These are phyloP conservation scores for Tridacna gigas DNA, from an alignment of 2,888 invertebrate genomes.

Conservation along the genomic window DNA sequence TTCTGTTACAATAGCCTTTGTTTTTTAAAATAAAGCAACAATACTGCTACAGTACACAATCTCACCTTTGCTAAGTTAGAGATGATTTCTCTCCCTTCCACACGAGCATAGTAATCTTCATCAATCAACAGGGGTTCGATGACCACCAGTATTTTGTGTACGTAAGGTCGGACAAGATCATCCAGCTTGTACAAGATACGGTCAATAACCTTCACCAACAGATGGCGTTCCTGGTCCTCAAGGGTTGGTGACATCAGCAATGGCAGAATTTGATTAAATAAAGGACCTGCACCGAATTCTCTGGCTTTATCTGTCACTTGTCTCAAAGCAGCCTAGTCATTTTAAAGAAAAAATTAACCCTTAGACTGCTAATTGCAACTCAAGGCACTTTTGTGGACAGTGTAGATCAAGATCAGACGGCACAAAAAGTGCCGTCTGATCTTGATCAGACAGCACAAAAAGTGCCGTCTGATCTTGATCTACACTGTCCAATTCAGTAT, in stretches of 20 bases:
- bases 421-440: too few species aligned
- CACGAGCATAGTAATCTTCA: constrained; percentile 99
- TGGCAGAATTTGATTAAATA: constrained; percentile 99
- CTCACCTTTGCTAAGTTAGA: constrained; percentile 96
- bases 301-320: constrained; percentile 99
- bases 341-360: too few species aligned
- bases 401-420: too few species aligned
- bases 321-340: constrained; percentile 90
- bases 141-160: constrained; percentile 99
- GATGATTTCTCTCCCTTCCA: constrained; percentile 99
- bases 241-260: constrained; percentile 99
- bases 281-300: constrained; percentile 98
- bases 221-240: constrained; percentile 99
- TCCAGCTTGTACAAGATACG: constrained; percentile 99
- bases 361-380: too few species aligned
- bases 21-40: too few species aligned
- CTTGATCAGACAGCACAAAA: too few species aligned
- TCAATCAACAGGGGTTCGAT: constrained; percentile 99
- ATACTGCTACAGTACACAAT: background rate
- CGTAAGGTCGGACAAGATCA: constrained; percentile 99
- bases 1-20: background rate
- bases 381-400: too few species aligned
- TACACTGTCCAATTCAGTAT: too few species aligned
- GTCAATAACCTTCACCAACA: constrained; percentile 99
- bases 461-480: too few species aligned